phyloP scores from a whole-genome alignment of 2,797 vertebrate genomes.

The Acridotheres tristis region DNA sequence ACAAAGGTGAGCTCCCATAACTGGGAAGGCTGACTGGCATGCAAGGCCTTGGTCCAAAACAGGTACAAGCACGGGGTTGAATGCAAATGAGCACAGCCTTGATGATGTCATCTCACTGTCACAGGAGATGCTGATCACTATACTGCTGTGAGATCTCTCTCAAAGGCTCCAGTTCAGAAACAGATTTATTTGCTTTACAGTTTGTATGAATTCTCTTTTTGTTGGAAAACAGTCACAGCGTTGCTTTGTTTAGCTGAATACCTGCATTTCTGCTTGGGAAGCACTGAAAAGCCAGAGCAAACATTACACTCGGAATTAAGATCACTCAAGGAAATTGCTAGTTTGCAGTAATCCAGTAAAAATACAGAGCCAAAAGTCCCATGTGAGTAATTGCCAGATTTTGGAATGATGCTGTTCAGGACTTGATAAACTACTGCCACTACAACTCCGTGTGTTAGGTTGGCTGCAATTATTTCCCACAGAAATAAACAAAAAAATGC shows the following conservation, averaged over 20 bases:
- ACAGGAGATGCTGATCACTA: rapidly evolving
- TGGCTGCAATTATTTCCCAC: not conserved
- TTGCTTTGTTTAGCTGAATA: not conserved
- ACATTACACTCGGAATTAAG: not conserved
- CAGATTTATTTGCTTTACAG: not conserved
- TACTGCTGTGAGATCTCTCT: not conserved
- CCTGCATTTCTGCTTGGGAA: not conserved
- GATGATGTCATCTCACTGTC: not conserved
- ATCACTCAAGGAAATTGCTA: not conserved
- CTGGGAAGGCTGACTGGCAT: not conserved
- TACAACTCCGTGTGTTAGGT: not conserved
- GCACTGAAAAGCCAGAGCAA: not conserved
- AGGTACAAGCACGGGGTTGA: not conserved
- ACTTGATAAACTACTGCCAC: not conserved
- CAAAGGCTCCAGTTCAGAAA: not conserved
- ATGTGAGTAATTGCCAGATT: not conserved
- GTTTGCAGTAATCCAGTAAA: not conserved
- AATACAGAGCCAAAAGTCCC: not conserved
- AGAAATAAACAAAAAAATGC: not conserved
- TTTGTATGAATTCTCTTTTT: not conserved
- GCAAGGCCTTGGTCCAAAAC: not conserved
- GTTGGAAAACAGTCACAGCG: not conserved
- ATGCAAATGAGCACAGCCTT: not conserved
- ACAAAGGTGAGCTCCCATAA: not conserved
- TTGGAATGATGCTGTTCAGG: not conserved